Percentiles rank a stretch among this genome's conserved stretches.
Evolutionary conservation across 92 coral and sea anemone species (phyloP).

Genomic region (Bergia sp.): DNA sequence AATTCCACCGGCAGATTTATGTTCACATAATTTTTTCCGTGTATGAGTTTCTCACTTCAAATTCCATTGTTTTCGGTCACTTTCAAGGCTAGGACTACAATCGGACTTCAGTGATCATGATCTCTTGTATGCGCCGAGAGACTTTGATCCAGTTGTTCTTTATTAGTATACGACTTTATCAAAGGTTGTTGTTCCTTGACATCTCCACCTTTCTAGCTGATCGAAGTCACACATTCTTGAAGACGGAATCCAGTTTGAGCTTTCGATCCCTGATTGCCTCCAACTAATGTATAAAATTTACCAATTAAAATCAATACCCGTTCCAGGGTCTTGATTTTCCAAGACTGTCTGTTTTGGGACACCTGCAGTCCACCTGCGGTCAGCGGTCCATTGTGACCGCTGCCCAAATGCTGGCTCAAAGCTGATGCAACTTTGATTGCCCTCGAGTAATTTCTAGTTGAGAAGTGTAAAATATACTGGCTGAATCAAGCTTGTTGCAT

Average conservation of each 20-base stretch:
- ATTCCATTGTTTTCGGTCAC: background rate
- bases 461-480: background rate
- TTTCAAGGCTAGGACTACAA: background rate
- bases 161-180: background rate
- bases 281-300: too few relatives aligned
- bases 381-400: constrained; percentile 32
- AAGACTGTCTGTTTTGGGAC: background rate
- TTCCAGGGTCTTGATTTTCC: background rate
- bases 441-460: background rate
- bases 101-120: too few relatives aligned
- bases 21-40: background rate
- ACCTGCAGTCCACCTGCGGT: background rate
- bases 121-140: background rate
- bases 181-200: background rate
- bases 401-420: constrained; percentile 15
- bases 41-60: background rate
- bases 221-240: too few relatives aligned
- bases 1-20: background rate
- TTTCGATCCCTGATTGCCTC: too few relatives aligned
- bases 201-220: background rate
- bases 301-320: too few relatives aligned
- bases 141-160: background rate
- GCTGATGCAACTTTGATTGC: constrained; percentile 34
- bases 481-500: constrained; percentile 19
- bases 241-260: too few relatives aligned